Percentiles rank a stretch among this genome's conserved stretches.
Evolutionary conservation across 2,113 vertebrate genomes (phyloP).

Genomic region (Loxodonta africana): DNA sequence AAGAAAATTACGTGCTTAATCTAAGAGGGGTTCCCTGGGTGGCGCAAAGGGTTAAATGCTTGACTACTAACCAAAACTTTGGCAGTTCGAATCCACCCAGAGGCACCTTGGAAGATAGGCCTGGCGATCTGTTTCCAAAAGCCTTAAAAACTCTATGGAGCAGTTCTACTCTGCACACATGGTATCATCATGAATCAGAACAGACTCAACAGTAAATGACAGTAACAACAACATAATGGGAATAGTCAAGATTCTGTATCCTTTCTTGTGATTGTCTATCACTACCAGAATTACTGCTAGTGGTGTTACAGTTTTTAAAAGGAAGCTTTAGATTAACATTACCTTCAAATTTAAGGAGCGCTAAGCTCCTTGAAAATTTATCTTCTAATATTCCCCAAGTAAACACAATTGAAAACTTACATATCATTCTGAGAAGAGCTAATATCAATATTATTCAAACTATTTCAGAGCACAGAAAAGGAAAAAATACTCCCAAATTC

Average conservation of each 20-base stretch:
- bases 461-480: too few relatives aligned
- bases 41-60: neutral
- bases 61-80: neutral
- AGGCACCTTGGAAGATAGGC: neutral
- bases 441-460: too few relatives aligned
- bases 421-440: too few relatives aligned
- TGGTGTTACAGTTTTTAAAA: neutral
- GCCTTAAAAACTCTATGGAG: neutral
- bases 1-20: neutral
- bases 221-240: neutral
- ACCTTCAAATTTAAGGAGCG: neutral
- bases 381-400: neutral
- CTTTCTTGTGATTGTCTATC: neutral
- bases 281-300: too few relatives aligned
- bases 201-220: neutral
- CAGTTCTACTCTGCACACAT: neutral
- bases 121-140: neutral
- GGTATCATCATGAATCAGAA: neutral
- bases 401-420: neutral
- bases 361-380: neutral
- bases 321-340: neutral
- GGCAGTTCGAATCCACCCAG: neutral
- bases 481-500: too few relatives aligned
- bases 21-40: neutral
- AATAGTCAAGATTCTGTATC: neutral